These are phyloP conservation scores for Saccopteryx bilineata DNA, from an alignment of 2,113 vertebrate species.

Conservation along the genomic window DNA sequence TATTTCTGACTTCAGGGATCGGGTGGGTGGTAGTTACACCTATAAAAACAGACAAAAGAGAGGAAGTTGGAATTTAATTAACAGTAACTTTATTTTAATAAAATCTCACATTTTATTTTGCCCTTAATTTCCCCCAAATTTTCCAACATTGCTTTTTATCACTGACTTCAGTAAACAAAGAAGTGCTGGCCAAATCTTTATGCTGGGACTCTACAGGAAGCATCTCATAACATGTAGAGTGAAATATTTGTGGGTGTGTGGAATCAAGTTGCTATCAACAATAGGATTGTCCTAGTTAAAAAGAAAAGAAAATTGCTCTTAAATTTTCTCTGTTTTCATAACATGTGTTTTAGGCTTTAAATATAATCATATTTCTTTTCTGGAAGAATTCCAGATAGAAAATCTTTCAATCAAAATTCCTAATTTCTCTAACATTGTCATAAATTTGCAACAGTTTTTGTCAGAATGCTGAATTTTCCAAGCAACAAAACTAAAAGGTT, in stretches of 20 bases:
- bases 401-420: constrained; percentile 26
- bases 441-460: constrained; percentile 66
- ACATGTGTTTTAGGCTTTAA: background rate
- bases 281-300: background rate
- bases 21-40: background rate
- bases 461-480: constrained; percentile 67
- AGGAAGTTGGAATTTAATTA: constrained; percentile 47
- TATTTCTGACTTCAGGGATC: background rate
- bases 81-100: constrained; percentile 57
- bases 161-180: background rate
- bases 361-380: background rate
- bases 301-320: constrained; percentile 7
- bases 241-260: background rate
- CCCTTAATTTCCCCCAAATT: constrained; percentile 19
- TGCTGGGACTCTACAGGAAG: background rate
- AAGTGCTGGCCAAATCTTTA: background rate
- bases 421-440: constrained; percentile 65
- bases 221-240: background rate
- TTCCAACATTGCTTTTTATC: constrained; percentile 10
- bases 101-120: constrained; percentile 32
- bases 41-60: background rate
- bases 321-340: constrained; percentile 26
- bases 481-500: constrained; percentile 65
- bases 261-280: constrained; percentile 16
- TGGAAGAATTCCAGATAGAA: constrained; percentile 66